Evolutionary conservation across 2,888 invertebrate genomes (phyloP).

Genomic region (Acleris cristana): DNA sequence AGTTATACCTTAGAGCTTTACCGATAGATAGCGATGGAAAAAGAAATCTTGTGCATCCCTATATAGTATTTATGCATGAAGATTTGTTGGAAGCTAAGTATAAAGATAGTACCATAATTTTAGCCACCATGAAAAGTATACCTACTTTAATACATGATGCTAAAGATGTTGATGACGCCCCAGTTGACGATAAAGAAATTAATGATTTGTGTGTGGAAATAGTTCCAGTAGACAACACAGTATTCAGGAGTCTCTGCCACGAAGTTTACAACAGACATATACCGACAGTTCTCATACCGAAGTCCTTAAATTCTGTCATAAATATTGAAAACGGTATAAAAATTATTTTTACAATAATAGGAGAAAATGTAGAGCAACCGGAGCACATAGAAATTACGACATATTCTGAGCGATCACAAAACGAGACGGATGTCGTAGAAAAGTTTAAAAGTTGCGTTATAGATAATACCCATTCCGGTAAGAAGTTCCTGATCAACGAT

Average conservation of each 20-base stretch:
- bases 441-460: constrained; percentile 81
- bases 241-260: constrained; percentile 69
- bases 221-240: constrained; percentile 67
- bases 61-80: constrained; percentile 75
- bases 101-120: constrained; percentile 59
- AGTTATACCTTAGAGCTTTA: constrained; percentile 65
- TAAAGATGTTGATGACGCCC: constrained; percentile 52
- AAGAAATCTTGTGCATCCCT: constrained; percentile 73
- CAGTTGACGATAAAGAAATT: constrained; percentile 54
- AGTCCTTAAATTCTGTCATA: constrained; percentile 80
- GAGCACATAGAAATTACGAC: constrained; percentile 80
- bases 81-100: constrained; percentile 64
- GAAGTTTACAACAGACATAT: constrained; percentile 72
- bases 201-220: constrained; percentile 76
- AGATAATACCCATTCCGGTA: constrained; percentile 72
- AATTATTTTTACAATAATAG: constrained; percentile 76
- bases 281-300: constrained; percentile 80
- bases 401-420: constrained; percentile 63
- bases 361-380: constrained; percentile 63
- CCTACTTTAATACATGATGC: constrained; percentile 59
- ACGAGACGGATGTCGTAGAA: constrained; percentile 66
- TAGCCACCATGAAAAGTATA: constrained; percentile 70
- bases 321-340: constrained; percentile 82
- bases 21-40: constrained; percentile 77
- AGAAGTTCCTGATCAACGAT: constrained; percentile 82